Percentiles rank a stretch among this genome's conserved stretches.
Evolutionary conservation across 2,113 vertebrate species (phyloP).

Genomic region (Alligator mississippiensis): DNA sequence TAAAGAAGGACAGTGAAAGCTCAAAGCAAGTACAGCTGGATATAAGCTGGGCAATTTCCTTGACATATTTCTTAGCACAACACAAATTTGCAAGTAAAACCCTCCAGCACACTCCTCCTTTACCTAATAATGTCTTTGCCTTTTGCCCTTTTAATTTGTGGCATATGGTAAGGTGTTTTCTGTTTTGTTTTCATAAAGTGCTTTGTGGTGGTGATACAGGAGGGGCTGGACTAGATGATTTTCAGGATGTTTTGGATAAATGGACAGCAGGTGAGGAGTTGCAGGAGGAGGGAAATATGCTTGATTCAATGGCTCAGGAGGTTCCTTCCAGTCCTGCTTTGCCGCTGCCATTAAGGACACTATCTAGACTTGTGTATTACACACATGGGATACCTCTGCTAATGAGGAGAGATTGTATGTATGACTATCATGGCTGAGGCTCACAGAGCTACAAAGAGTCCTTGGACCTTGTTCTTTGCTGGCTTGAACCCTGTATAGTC

Average conservation of each 20-base stretch:
- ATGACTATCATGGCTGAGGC: not conserved
- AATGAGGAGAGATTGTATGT: not conserved
- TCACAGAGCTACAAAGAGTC: not conserved
- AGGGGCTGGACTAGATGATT: no score
- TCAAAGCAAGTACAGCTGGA: not conserved
- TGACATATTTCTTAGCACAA: not conserved
- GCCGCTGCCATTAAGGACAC: not conserved
- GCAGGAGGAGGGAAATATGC: no score
- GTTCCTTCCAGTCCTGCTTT: not conserved
- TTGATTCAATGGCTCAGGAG: no score
- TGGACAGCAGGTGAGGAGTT: no score
- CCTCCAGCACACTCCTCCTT: not conserved
- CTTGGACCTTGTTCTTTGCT: not conserved
- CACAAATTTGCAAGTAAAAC: not conserved
- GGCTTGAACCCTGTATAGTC: not conserved
- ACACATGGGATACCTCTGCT: not conserved
- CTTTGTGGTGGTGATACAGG: no score
- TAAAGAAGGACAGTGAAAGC: not conserved
- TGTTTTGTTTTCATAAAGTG: no score
- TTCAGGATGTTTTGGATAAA: no score
- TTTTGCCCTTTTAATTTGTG: no score
- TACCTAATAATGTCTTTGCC: not conserved
- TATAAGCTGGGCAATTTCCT: not conserved
- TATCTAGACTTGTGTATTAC: rapidly evolving
- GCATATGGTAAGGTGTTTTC: no score